These are phyloP conservation scores for Pseudochaenichthys georgianus DNA, from an alignment of 2,797 vertebrate species.

Conservation along the genomic window DNA sequence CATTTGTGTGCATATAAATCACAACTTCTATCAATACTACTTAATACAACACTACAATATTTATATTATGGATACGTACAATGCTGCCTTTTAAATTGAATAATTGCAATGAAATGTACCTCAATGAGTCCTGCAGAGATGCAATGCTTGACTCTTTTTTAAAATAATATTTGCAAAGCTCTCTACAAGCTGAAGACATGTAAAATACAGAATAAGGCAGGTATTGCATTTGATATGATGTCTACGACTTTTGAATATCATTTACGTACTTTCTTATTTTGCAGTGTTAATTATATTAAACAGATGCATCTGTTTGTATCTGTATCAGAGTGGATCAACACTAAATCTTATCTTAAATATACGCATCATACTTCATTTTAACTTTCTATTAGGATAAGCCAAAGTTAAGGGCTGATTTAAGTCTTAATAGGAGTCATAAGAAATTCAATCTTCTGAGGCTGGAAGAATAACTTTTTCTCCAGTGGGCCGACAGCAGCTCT, in stretches of 20 bases:
- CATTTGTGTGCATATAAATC: no score
- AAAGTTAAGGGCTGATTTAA: slow-evolving; percentile 41
- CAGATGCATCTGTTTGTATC: no score
- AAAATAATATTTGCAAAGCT: background rate
- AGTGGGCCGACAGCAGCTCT: slow-evolving; percentile 19
- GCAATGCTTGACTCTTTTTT: background rate
- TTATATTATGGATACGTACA: background rate
- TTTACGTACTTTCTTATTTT: background rate
- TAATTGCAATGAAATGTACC: background rate
- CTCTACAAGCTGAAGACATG: background rate
- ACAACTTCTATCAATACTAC: background rate
- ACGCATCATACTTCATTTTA: background rate
- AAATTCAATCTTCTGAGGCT: slow-evolving; percentile 36
- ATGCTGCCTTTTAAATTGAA: background rate
- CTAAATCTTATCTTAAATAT: slow-evolving; percentile 8
- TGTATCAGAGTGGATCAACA: background rate
- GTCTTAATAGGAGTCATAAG: slow-evolving; percentile 43
- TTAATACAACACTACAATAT: background rate
- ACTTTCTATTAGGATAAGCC: background rate
- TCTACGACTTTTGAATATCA: background rate
- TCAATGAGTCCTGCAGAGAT: background rate
- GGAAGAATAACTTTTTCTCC: slow-evolving; percentile 33
- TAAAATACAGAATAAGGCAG: background rate
- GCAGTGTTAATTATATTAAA: slow-evolving; percentile 6
- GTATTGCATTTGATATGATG: background rate